Conservation (phyloP, 2,113 vertebrate genomes). For the cattle (Bos taurus) region DNA sequence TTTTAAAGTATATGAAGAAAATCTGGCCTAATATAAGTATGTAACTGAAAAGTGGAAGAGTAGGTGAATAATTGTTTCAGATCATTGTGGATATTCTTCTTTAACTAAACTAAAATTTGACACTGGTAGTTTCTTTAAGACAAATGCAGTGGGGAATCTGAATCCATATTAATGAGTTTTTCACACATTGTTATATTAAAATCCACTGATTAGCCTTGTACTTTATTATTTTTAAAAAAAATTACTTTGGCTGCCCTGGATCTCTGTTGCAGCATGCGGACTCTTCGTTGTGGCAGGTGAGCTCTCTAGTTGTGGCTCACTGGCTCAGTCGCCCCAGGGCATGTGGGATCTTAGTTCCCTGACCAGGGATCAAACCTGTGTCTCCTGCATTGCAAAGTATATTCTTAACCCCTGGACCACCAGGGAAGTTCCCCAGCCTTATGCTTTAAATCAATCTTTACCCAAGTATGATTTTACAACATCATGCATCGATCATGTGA, state of each 20-base stretch:
- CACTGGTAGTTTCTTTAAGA: constrained; percentile 12
- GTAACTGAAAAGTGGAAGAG: neutral
- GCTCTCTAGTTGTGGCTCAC: too few species aligned
- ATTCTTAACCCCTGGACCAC: too few species aligned
- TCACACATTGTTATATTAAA: constrained; percentile 7
- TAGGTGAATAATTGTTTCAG: constrained; percentile 1
- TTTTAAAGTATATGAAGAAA: constrained; percentile 8
- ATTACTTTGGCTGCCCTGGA: too few species aligned
- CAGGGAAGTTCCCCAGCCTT: too few species aligned
- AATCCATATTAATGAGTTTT: constrained; percentile 1
- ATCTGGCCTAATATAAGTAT: neutral
- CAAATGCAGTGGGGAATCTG: neutral
- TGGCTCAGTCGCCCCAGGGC: too few species aligned
- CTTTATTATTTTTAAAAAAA: too few species aligned
- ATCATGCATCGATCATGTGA: neutral
- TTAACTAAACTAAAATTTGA: constrained; percentile 25
- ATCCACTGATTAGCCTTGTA: neutral
- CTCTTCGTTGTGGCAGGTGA: too few species aligned
- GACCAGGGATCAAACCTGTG: too few species aligned
- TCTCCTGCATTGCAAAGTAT: too few species aligned
- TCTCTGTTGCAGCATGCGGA: too few species aligned
- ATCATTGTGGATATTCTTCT: constrained; percentile 30
- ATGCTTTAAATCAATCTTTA: constrained; percentile 12
- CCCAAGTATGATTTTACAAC: neutral
- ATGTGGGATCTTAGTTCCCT: too few species aligned